Percentiles rank a stretch among this genome's conserved stretches.
Conservation (phyloP, 2,888 invertebrate species). For the Machimus atricapillus region DNA sequence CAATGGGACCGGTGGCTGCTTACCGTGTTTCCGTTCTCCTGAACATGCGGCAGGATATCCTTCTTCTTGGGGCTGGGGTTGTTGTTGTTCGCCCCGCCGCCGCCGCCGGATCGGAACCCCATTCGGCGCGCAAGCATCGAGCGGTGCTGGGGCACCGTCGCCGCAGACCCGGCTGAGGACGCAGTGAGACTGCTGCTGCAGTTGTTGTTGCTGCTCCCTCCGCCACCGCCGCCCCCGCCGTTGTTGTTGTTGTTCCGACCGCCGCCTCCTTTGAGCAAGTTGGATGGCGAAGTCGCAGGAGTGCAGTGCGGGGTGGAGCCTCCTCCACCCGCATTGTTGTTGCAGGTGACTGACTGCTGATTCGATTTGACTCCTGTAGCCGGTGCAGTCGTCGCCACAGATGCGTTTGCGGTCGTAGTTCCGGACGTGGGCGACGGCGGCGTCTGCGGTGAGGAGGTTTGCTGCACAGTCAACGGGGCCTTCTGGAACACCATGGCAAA, state of each 20-base stretch:
- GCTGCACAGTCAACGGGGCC: constrained; percentile 46
- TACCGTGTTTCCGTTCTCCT: constrained; percentile 48
- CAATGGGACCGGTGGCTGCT: background rate
- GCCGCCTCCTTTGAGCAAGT: background rate
- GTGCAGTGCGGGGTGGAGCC: background rate
- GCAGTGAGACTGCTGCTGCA: background rate
- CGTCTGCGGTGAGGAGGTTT: background rate
- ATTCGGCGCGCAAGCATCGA: constrained; percentile 45
- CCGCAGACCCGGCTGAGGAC: constrained; percentile 33
- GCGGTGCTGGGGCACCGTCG: constrained; percentile 43
- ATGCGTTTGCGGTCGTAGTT: background rate
- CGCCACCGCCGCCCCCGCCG: background rate
- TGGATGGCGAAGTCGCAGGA: background rate
- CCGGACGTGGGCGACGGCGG: background rate
- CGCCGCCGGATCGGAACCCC: constrained; percentile 42
- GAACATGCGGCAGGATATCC: constrained; percentile 44
- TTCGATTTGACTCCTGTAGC: constrained; percentile 16
- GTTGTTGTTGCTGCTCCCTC: background rate
- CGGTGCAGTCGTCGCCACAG: background rate
- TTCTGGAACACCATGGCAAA: constrained; percentile 51
- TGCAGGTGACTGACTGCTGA: background rate
- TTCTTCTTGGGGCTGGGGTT: constrained; percentile 41
- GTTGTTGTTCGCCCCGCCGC: constrained; percentile 23
- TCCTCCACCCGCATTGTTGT: background rate
- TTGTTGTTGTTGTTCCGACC: background rate